These are phyloP conservation scores for Pardosa pseudoannulata DNA, from an alignment of 2,888 invertebrate species.

Conservation along the genomic window DNA sequence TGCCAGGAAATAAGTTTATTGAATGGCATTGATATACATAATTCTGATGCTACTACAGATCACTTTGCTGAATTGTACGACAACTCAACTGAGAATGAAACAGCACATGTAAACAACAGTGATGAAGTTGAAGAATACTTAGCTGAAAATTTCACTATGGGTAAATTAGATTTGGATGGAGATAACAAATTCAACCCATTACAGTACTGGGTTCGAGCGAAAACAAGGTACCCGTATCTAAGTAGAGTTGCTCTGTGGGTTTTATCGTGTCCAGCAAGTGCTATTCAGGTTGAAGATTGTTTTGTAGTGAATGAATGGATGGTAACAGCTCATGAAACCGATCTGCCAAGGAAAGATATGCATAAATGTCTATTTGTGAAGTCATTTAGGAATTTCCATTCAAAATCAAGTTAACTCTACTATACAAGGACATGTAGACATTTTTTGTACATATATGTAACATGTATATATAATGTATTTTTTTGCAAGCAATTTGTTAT, in stretches of 20 bases:
- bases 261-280: conserved; percentile 64
- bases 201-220: conserved; percentile 60
- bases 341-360: conserved; percentile 49
- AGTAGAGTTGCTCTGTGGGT: conserved; percentile 63
- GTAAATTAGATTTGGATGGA: conserved; percentile 47
- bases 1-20: conserved; percentile 48
- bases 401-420: not conserved
- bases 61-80: conserved; percentile 46
- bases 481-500: no score
- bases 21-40: conserved; percentile 51
- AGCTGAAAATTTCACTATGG: conserved; percentile 54
- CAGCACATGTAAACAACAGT: not conserved
- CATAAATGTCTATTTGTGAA: conserved; percentile 57
- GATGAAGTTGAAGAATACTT: conserved; percentile 69
- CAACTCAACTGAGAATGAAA: conserved; percentile 40
- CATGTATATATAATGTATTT: not conserved
- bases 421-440: not conserved
- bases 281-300: conserved; percentile 49
- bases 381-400: conserved; percentile 51
- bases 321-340: conserved; percentile 52
- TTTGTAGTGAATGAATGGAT: conserved; percentile 56
- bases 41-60: conserved; percentile 11
- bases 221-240: conserved; percentile 42
- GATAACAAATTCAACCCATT: conserved; percentile 68
- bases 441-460: not conserved